Base-by-base conservation (phyloP, 2,888 invertebrate species). In the Chaitophorus viminalis region DNA sequence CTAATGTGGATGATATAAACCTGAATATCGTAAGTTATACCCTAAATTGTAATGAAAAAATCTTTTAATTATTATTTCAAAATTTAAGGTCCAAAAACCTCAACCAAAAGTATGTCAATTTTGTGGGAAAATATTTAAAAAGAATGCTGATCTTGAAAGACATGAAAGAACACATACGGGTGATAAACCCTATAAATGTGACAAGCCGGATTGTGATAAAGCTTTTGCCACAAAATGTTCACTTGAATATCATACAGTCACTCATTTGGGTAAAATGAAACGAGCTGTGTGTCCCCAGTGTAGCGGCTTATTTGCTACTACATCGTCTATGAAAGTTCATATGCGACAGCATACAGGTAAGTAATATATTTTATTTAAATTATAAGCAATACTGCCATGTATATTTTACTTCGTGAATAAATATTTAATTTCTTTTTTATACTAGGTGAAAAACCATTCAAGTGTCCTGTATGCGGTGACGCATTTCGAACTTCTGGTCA, bases 131-230 rank as follows among this genome's bases (percentile, higher is more conserved):
- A 39, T 46, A 33, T 87, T 87, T 81, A 81, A 81, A 87, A 87
- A 87, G n/a, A 87, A 87, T 74, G 87, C 81, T 11, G 87, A 87
- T 87, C 72, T 87, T 0, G 81, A 81, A 87, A 87, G 87, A 87
- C 87, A 87, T 11, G 39, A 75, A 81, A 81, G 87, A 81, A 81
- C 25, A 81, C 87, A 87, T 18, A 87, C 87, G 9, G 87, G 87
- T 31, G 60, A 79, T 6, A 87, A 81, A 46, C 87, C 87, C 1
- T 87, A 72, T 36, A 87, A 87, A 54, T 87, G 87, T 6, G 79
- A 87, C 9, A 31, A 65, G 36, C 39, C 25, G 17, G 39, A n/a
- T 81, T 87, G 87, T 87, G 39, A 60, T 11, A 87, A 81, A 87
- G 87, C 87, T 31, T 87, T 87, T 65, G 74, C 87, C 39, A 81